Conservation (phyloP, 2,888 invertebrate species). For the Nephrotoma guestfalica region DNA sequence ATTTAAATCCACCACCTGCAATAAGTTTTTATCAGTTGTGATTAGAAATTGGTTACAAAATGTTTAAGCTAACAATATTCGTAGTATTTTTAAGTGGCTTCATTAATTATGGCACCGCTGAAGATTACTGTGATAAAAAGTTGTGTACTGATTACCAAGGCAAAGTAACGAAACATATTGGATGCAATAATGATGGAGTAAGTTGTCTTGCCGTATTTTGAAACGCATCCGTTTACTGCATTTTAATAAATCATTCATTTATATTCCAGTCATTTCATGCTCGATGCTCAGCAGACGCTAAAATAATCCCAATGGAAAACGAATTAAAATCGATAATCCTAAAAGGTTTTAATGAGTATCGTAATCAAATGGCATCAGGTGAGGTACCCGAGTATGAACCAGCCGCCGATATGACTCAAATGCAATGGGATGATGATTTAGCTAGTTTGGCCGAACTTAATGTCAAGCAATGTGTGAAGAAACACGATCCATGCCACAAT, state of each 20-base stretch:
- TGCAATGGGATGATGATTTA: background rate
- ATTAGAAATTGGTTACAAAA: background rate
- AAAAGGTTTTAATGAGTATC: background rate
- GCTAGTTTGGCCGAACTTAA: background rate
- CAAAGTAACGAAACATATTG: background rate
- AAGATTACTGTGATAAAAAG: background rate
- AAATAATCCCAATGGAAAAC: background rate
- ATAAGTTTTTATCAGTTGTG: background rate
- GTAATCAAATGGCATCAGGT: background rate
- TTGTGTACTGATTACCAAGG: background rate
- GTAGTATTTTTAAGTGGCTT: background rate
- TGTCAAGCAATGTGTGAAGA: background rate
- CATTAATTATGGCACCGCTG: background rate
- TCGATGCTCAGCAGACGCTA: background rate
- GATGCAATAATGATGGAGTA: background rate
- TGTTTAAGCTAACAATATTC: background rate
- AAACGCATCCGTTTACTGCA: background rate
- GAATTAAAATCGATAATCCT: background rate
- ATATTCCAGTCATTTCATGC: background rate
- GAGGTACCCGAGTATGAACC: background rate
- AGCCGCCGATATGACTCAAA: background rate
- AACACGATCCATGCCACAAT: background rate
- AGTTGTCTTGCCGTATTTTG: background rate
- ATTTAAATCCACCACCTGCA: background rate
- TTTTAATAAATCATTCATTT: background rate